A percentile compares a stretch with the other conserved stretches of the same genome.
phyloP scores from a whole-genome alignment of 2,888 invertebrate genomes.

The Eucera pruinosa region DNA sequence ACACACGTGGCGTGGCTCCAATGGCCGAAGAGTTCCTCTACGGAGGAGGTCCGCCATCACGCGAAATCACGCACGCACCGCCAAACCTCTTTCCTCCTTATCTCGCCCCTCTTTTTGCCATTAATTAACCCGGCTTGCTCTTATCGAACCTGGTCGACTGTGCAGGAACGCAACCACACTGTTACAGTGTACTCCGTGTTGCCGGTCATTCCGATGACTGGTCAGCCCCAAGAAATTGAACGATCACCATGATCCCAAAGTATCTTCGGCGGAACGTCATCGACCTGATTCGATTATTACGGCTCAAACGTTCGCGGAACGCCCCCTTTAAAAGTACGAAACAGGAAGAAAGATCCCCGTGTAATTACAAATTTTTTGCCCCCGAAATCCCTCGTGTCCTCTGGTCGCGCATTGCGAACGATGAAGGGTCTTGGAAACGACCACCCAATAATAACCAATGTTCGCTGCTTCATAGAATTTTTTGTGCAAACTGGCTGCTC shows the following conservation, averaged over 20 bases:
- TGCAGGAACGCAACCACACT: slow-evolving; percentile 57
- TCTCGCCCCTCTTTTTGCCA: slow-evolving; percentile 71
- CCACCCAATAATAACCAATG: slow-evolving; percentile 16
- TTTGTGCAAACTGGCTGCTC: too few species aligned
- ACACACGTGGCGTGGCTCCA: neutral
- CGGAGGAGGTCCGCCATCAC: slow-evolving; percentile 60
- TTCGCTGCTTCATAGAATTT: too few species aligned
- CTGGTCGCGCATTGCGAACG: slow-evolving; percentile 6
- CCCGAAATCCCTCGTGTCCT: slow-evolving; percentile 13
- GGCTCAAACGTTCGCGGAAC: slow-evolving; percentile 54
- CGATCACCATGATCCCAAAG: slow-evolving; percentile 60
- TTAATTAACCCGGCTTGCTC: slow-evolving; percentile 80
- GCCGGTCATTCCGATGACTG: slow-evolving; percentile 58
- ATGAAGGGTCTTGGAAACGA: neutral
- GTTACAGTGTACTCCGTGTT: neutral
- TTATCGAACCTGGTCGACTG: slow-evolving; percentile 75
- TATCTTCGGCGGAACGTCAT: slow-evolving; percentile 56
- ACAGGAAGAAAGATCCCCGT: slow-evolving; percentile 39
- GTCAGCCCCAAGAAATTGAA: slow-evolving; percentile 72
- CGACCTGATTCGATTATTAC: slow-evolving; percentile 72
- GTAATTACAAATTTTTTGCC: slow-evolving; percentile 64
- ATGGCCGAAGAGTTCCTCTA: slow-evolving; percentile 5
- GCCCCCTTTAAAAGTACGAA: slow-evolving; percentile 52
- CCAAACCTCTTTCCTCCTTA: slow-evolving; percentile 26
- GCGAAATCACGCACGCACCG: slow-evolving; percentile 58